Base-by-base conservation (phyloP, 2,797 vertebrate genomes). In the Galago senegalensis region DNA sequence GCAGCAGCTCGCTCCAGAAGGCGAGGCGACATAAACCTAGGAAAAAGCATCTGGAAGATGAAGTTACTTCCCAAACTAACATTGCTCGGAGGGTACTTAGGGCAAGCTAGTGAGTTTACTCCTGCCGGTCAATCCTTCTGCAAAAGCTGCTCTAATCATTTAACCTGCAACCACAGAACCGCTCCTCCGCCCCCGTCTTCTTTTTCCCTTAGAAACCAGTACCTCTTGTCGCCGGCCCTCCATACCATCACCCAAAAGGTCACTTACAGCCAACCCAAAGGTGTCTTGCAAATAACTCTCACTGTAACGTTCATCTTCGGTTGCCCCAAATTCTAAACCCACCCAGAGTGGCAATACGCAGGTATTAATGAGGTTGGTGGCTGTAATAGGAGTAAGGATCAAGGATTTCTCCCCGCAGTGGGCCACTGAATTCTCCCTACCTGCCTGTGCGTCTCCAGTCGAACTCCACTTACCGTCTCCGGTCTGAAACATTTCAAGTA, bases 61-160 rank as follows among this genome's bases (percentile, higher is more conserved):
- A 77, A 76, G 69, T n/a, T 27, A 65, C 73, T 90, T 93, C 82
- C 63, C 70, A 67, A n/a, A 87, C 58, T 86, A 75, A 88, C 91
- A 37, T 18, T 70, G 69, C 25, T 34, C 10, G 27, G 40, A 56
- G 76, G 25, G 58, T 11, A 1, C 61, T 60, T 43, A 10, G 34
- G 58, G 37, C n/a, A 16, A n/a, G 20, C 40, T n/a, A 49, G 84
- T 46, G 56, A 87, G 61, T 73, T 87, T 87, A 53, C 58, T 82
- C 56, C 49, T 27, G 34, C 46, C 11, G 3, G 8, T 34, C 87
- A 6, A 1, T n/a, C 46, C 82, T 87, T n/a, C 34, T 8, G 23
- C 56, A 72, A 21, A 58, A 7, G 56, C 20, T 85, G 61, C 20
- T 85, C 75, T 85, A 53, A 53, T 46, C 58, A 3, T 21, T n/a